Conservation (phyloP, 2,797 vertebrate species). For the Macropus fuliginosus region DNA sequence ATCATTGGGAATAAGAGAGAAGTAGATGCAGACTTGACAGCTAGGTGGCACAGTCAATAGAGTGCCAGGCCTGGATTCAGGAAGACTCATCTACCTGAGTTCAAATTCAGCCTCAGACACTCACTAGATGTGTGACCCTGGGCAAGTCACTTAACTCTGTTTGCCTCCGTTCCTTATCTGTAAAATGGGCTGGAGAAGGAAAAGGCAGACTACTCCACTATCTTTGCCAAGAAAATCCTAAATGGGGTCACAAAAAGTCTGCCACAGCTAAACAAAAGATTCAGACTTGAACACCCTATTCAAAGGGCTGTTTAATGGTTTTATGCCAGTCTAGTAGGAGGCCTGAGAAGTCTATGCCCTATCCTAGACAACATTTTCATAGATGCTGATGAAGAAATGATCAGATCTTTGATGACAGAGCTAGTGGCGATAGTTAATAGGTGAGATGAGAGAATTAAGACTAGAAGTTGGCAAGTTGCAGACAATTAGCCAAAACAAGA, state of each 20-base stretch:
- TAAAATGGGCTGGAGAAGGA: background rate
- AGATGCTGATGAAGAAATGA: background rate
- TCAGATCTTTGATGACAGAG: background rate
- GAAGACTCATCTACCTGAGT: background rate
- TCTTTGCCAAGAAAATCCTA: background rate
- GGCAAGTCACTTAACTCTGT: background rate
- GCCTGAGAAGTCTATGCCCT: background rate
- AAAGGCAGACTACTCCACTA: background rate
- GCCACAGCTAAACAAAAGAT: background rate
- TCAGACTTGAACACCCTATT: background rate
- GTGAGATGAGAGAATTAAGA: background rate
- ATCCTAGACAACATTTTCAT: background rate
- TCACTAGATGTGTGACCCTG: background rate
- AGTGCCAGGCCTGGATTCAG: background rate
- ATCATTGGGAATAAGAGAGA: background rate
- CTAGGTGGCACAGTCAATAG: background rate
- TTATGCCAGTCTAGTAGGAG: background rate
- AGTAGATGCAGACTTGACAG: background rate
- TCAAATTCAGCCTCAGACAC: background rate
- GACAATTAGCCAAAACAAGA: background rate
- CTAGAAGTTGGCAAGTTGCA: background rate
- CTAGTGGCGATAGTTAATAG: background rate
- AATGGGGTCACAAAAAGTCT: background rate
- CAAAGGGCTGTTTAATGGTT: background rate
- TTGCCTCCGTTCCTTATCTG: background rate